Evolutionary conservation across 2,113 vertebrate genomes (phyloP).

Genomic region (Nycticebus coucang): DNA sequence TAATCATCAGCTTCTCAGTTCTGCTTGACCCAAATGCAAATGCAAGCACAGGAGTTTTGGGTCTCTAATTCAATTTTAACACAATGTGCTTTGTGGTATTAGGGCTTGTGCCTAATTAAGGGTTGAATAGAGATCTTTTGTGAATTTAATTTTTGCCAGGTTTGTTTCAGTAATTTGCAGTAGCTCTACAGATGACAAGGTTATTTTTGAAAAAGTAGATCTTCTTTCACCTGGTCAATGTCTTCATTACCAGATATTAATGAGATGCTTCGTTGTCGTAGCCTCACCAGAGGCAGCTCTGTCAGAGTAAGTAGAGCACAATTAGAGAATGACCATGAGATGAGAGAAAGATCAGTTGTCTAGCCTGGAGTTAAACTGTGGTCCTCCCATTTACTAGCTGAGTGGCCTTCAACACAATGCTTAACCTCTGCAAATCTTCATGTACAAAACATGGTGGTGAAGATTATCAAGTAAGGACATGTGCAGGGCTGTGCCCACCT

Average conservation of each 20-base stretch:
- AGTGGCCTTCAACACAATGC: not conserved
- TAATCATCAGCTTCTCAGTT: slow-evolving; percentile 9
- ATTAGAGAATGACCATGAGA: not conserved
- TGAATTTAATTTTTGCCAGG: not conserved
- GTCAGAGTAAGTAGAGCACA: not conserved
- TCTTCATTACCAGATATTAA: not conserved
- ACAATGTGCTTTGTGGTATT: not conserved
- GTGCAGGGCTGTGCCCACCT: not conserved
- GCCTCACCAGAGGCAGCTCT: not conserved
- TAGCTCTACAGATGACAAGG: not conserved
- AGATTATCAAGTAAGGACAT: not conserved
- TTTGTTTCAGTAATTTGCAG: not conserved
- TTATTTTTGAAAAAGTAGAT: not conserved
- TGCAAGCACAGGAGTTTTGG: not conserved
- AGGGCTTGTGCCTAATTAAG: not conserved
- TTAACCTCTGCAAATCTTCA: not conserved
- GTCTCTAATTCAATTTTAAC: not conserved
- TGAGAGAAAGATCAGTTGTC: not conserved
- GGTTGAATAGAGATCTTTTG: not conserved
- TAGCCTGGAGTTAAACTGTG: not conserved
- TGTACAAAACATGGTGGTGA: not conserved
- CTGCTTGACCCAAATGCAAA: not conserved
- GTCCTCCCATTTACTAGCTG: not conserved
- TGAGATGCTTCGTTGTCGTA: not conserved
- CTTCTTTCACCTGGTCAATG: not conserved